Conservation (phyloP, 1,140 invertebrate genomes). For the Drosophila trapezifrons region DNA sequence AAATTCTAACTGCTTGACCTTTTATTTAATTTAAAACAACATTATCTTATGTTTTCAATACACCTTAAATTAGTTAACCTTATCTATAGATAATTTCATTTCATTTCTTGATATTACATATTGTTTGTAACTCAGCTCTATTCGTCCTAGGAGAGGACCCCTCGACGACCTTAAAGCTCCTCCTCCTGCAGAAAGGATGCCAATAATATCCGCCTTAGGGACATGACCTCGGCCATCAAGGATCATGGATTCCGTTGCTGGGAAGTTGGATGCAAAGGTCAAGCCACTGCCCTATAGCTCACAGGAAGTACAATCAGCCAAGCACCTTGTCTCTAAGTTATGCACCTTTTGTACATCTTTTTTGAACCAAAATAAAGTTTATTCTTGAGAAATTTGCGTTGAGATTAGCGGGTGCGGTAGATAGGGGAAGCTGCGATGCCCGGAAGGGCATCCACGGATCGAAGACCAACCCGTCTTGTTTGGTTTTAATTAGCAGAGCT, state of each 20-base stretch:
- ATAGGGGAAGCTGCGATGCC: constrained; percentile 4
- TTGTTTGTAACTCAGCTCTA: too few species aligned
- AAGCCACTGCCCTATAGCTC: constrained; percentile 18
- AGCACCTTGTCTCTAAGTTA: not conserved
- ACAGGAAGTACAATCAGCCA: constrained; percentile 42
- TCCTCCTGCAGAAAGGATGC: too few species aligned
- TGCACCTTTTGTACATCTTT: not conserved
- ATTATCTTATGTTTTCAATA: too few species aligned
- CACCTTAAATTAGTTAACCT: too few species aligned
- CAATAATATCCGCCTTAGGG: too few species aligned
- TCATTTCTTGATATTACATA: too few species aligned
- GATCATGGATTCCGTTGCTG: too few species aligned
- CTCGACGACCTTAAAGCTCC: too few species aligned
- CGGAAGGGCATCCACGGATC: constrained; percentile 26
- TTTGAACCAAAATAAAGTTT: constrained; percentile 9
- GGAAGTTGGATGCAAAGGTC: not conserved
- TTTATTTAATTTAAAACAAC: too few species aligned
- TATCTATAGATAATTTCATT: too few species aligned
- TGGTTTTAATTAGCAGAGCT: constrained; percentile 37
- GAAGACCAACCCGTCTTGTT: constrained; percentile 11
- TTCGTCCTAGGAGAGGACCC: too few species aligned
- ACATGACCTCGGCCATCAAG: not conserved
- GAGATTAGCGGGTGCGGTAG: constrained; percentile 9
- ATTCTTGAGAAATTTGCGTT: not conserved
- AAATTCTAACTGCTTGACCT: too few species aligned